Percentiles rank a stretch among this genome's conserved stretches.
These are phyloP conservation scores for Trachelus stipa DNA, from an alignment of 2,888 invertebrate species.

Conservation along the genomic window DNA sequence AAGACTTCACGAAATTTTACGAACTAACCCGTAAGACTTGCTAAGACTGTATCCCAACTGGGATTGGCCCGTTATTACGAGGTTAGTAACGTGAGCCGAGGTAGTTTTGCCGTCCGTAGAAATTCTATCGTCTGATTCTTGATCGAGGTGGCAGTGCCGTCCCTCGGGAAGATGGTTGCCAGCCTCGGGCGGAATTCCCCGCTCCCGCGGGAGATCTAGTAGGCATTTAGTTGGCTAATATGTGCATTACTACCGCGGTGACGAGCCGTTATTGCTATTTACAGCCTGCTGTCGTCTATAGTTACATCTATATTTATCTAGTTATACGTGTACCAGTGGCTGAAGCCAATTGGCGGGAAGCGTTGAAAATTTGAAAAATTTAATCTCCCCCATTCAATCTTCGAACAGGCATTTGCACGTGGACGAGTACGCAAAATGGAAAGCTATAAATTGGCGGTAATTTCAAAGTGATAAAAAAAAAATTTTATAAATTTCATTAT, in stretches of 20 bases:
- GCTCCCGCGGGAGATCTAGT: conserved; percentile 48
- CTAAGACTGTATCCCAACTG: conserved; percentile 4
- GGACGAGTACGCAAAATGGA: background rate
- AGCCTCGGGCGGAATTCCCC: conserved; percentile 49
- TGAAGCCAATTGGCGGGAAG: background rate
- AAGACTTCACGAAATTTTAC: background rate
- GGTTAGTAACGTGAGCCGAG: conserved; percentile 53
- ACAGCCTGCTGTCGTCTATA: background rate
- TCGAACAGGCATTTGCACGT: background rate
- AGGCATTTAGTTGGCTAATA: conserved; percentile 58
- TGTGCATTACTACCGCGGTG: conserved; percentile 9
- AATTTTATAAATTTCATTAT: background rate
- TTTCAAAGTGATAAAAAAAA: background rate
- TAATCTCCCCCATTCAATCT: background rate
- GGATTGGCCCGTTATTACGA: conserved; percentile 44
- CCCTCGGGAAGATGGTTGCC: conserved; percentile 56
- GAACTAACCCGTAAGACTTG: background rate
- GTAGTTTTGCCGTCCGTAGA: conserved; percentile 42
- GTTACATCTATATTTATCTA: background rate
- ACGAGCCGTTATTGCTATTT: background rate
- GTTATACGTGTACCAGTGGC: background rate
- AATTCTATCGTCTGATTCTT: conserved; percentile 53
- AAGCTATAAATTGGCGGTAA: background rate
- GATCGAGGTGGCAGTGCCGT: conserved; percentile 45
- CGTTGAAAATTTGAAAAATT: background rate